A percentile compares a stretch with the other conserved stretches of the same genome.
Conservation (phyloP, 2,888 invertebrate genomes). For the Nomada lathburiana region DNA sequence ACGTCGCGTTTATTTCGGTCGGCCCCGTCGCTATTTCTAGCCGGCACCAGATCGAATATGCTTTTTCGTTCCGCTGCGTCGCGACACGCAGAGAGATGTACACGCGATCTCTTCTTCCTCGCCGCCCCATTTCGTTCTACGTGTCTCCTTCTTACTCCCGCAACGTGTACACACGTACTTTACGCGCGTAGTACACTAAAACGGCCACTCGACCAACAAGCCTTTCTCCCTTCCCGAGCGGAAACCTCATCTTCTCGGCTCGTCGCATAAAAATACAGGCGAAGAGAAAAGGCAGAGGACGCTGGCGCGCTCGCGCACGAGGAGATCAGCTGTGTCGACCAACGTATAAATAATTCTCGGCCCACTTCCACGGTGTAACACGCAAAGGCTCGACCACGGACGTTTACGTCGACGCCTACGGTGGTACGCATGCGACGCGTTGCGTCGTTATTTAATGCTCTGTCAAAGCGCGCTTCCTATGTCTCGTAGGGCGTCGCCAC, state of each 20-base stretch:
- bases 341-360: slow-evolving; percentile 73
- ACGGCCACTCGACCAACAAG: not conserved
- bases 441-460: slow-evolving; percentile 45
- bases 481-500: slow-evolving; percentile 14
- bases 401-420: slow-evolving; percentile 21
- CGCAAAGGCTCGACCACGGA: slow-evolving; percentile 32
- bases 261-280: slow-evolving; percentile 66
- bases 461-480: slow-evolving; percentile 42
- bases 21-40: slow-evolving; percentile 60
- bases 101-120: slow-evolving; percentile 8
- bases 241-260: slow-evolving; percentile 31
- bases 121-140: slow-evolving; percentile 17
- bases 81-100: slow-evolving; percentile 11
- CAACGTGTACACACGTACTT: no score
- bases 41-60: slow-evolving; percentile 65
- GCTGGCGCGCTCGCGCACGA: not conserved
- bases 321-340: slow-evolving; percentile 71
- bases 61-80: slow-evolving; percentile 64
- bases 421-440: slow-evolving; percentile 9
- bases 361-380: slow-evolving; percentile 65
- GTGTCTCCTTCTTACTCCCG: slow-evolving; percentile 13
- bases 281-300: slow-evolving; percentile 62
- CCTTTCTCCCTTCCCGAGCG: not conserved
- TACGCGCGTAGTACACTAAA: not conserved
- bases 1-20: slow-evolving; percentile 67